Base-by-base conservation (phyloP, 2,888 invertebrate species). In the Cantharis rustica region DNA sequence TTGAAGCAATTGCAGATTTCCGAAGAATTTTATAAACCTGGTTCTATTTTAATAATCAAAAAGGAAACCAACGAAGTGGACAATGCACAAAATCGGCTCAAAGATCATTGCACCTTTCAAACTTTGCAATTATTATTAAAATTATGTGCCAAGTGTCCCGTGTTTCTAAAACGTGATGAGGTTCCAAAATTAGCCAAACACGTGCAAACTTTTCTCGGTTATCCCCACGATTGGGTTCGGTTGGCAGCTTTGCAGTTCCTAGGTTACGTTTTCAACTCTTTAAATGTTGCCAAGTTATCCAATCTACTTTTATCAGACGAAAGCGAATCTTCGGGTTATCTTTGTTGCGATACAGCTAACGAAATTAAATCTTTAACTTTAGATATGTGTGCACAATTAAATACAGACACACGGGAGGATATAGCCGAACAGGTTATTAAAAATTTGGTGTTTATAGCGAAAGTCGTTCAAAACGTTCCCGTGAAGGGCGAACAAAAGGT, bases 181-280 rank as follows among this genome's bases (percentile, higher is more conserved):
- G 88, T 91, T 3, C 91, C 94, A 77, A 91, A 91, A 77, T 87
- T 94, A 82, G 90, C 91, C 71, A 92, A 92, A 85, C 91, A 93
- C 84, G 91, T 93, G 82, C 94, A 95, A 87, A 90, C 89, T 16
- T 90, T 96, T 64, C 86, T 98, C 15, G 93, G 91, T 0, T 93
- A 98, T 86, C 94, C 95, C 13, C 97, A 98, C 85, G 91, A 93
- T 31, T 97, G 97, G 97, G 95, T 98, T 0, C 91, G 97, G 73
- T 89, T 96, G 68, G 91, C 92, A 75, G 91, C 96, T 0, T 91
- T 93, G 0, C 95, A 96, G 86, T 90, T 96, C 79, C 87, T 97
- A 64, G 94, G 95, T 0, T 90, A 92, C 68, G 90, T 97, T 70
- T 88, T 98, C 73, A 89, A 92, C 0, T 88, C 90, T 0, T 90